Evolutionary conservation across 1,140 invertebrate genomes (phyloP), one percentile per base, ranked within the genome.

Genomic region (Magallana angulata): DNA sequence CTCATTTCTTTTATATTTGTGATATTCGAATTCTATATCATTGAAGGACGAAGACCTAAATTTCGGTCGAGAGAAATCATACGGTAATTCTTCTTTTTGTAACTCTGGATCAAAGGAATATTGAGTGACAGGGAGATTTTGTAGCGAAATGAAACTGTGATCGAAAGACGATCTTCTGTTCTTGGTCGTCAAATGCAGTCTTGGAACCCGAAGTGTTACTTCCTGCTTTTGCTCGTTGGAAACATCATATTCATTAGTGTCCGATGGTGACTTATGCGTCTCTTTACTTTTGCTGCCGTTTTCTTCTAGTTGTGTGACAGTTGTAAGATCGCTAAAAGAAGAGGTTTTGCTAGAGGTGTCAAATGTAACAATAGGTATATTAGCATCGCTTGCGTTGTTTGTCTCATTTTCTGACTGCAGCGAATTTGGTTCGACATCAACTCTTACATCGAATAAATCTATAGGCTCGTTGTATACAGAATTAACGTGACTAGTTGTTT

Each of bases 251-350:
- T 76, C 24, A 7, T 11, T 30, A 36, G 8, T 12, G 18, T 36
- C 30, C 5, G 68, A 30, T 24, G 24, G 24, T 24, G 7, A 11
- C 36, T 9, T 76, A 12, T 30, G 24, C 0, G 3, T 7, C 12
- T 76, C 68, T 36, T 24, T 58, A 1, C 5, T n/a, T 57, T 57
- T 58, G 16, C n/a, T 57, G 4, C 57, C 81, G 1, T 14, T 14
- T 1, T 82, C 81, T 18, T 82, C 81, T 0, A 60, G 56, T 11
- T 84, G 59, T 36, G 57, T 62, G 9, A 84, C 12, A 60, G 82
- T 84, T 0, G 57, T 62, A 18, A 84, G 82, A 84, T 59, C 57
- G 24, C 82, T 87, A 58, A 56, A 82, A 48, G 71, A 87, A 7
- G 80, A 87, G 36, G 58, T 48, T 62, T 59, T 87, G 30, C 18